Percentiles rank a stretch among this genome's conserved stretches.
phyloP scores from a whole-genome alignment of 2,888 invertebrate genomes.

The Epicampocera succincta region DNA sequence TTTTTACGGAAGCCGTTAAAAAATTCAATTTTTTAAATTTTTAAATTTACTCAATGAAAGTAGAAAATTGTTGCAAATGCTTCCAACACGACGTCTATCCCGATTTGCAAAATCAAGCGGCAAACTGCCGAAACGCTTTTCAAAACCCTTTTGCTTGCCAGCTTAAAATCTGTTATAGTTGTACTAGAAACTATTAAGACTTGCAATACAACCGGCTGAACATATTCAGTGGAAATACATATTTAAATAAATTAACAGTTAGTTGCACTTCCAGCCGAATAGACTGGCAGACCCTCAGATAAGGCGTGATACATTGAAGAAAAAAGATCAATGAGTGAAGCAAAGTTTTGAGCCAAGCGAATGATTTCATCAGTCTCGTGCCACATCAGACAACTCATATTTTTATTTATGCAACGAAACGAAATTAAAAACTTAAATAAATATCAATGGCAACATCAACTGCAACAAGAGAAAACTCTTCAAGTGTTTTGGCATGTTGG shows the following conservation, averaged over 20 bases:
- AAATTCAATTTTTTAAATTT: no score
- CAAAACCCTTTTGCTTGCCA: no score
- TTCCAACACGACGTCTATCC: no score
- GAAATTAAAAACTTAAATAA: constrained; percentile 34
- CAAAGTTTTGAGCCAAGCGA: neutral
- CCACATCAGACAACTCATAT: constrained; percentile 55
- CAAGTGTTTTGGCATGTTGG: constrained; percentile 65
- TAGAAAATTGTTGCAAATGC: no score
- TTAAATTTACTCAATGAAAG: no score
- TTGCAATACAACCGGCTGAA: no score
- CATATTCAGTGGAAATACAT: no score
- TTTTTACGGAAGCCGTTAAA: no score
- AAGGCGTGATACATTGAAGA: constrained; percentile 13
- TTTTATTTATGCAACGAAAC: constrained; percentile 40
- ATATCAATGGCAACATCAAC: constrained; percentile 45
- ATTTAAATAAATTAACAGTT: neutral
- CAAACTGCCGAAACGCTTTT: no score
- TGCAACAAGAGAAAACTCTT: constrained; percentile 52
- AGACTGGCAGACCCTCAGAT: neutral
- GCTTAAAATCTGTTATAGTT: no score
- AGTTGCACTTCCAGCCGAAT: neutral
- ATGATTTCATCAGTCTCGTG: constrained; percentile 38
- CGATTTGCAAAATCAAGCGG: no score
- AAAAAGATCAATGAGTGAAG: constrained; percentile 42
- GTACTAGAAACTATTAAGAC: no score